phyloP scores from a whole-genome alignment of 1,140 invertebrate species.

The Hirudo medicinalis region DNA sequence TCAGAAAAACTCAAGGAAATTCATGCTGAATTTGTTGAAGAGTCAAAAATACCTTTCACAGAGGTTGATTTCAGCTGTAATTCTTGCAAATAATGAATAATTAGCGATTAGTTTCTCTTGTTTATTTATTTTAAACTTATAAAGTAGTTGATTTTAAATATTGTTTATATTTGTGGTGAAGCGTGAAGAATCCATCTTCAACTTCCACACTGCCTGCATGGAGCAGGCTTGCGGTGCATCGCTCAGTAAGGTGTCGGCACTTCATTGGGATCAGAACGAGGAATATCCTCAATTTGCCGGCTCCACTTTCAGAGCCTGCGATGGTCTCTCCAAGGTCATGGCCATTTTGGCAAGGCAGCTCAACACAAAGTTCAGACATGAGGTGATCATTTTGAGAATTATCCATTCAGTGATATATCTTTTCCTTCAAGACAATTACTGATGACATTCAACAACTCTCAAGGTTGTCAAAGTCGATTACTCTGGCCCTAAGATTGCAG shows the following conservation, averaged over 20 bases:
- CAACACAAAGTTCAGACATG: neutral
- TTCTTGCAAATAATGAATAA: no score
- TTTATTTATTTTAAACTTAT: no score
- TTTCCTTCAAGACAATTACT: neutral
- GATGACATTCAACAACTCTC: slow-evolving; percentile 12
- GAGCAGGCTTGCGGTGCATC: slow-evolving; percentile 41
- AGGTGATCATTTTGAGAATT: neutral
- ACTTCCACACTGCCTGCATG: slow-evolving; percentile 41
- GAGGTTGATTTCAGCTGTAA: slow-evolving; percentile 26
- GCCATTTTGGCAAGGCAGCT: neutral
- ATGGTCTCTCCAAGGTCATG: slow-evolving; percentile 6
- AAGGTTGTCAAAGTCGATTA: slow-evolving; percentile 37
- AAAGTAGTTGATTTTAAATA: neutral
- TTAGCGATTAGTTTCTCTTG: no score
- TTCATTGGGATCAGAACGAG: slow-evolving; percentile 44
- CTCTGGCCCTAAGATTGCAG: slow-evolving; percentile 27
- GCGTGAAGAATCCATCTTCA: slow-evolving; percentile 36
- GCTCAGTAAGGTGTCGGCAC: slow-evolving; percentile 35
- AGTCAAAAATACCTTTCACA: slow-evolving; percentile 35
- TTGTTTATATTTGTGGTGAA: slow-evolving; percentile 20
- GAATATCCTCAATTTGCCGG: slow-evolving; percentile 15
- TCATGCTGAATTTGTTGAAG: slow-evolving; percentile 38
- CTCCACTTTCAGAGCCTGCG: neutral
- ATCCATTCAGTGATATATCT: neutral
- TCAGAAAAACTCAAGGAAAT: slow-evolving; percentile 37